Evolutionary conservation across 2,888 invertebrate genomes (phyloP), one percentile per base, ranked within the genome.

Genomic region (Epistrophe grossulariae): DNA sequence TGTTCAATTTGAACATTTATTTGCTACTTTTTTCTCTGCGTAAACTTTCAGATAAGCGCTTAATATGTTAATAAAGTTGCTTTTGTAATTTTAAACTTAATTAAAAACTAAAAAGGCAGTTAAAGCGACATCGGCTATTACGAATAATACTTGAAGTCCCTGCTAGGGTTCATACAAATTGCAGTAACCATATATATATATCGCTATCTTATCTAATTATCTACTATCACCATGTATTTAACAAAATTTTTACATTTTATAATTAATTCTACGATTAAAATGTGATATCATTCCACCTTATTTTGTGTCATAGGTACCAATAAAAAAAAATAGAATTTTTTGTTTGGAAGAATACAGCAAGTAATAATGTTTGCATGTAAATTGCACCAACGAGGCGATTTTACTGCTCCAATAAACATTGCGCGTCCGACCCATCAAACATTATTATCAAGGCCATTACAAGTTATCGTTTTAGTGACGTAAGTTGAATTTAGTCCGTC

Each of bases 321-420:
- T 24, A 74, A 71, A 72, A 79, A 71, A 11, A 15, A 17, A 15
- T 7, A 31, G 5, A 31, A 31, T 9, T 31, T n/a, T 31, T 28
- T 13, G 48, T 66, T 17, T 6, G 7, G 2, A n/a, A 48, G n/a
- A 13, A 28, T 48, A 48, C 59, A 28, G 45, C 50, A 31, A 48
- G n/a, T 19, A 38, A 24, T 50, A 38, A 24, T 24, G 2, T 52
- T 52, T 70, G 38, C 55, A 70, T 55, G 40, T 55, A 55, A 70
- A 70, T 70, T 52, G 28, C 40, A 70, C 28, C 4, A 55, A 40
- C n/a, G 13, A 52, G 24, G 52, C 50, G 9, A 70, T 40, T 35
- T 24, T n/a, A 19, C 24, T 40, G 24, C 17, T 13, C 11, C 48
- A 48, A 66, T 28, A 15, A 17, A 17, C 13, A 19, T 40, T 40